Evolutionary conservation across 2,888 invertebrate species (phyloP).

Genomic region (Polymixis lichenea): DNA sequence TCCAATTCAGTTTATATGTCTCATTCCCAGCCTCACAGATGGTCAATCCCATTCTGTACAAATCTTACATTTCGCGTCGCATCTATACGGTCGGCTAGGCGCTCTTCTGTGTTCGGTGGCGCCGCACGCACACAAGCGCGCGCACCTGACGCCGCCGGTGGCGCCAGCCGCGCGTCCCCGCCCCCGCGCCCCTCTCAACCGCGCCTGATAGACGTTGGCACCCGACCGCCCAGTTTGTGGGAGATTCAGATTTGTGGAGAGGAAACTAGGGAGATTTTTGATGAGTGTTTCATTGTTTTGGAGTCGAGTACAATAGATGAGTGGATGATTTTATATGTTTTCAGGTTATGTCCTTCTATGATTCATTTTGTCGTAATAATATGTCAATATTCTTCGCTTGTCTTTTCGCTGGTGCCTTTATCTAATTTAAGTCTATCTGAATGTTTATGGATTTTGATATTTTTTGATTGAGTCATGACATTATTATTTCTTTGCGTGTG

Average conservation of each 20-base stretch:
- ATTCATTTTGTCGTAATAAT: background rate
- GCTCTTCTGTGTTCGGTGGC: conserved; percentile 77
- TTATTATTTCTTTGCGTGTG: conserved; percentile 11
- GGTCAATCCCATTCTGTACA: conserved; percentile 33
- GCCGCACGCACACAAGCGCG: conserved; percentile 89
- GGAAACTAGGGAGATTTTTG: conserved; percentile 23
- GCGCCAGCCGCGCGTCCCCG: conserved; percentile 81
- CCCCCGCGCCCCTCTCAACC: conserved; percentile 68
- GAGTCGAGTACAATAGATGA: background rate
- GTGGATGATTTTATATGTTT: background rate
- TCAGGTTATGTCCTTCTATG: too few relatives aligned
- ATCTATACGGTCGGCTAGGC: conserved; percentile 66
- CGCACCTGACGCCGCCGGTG: conserved; percentile 89
- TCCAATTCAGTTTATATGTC: background rate
- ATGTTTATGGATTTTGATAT: background rate
- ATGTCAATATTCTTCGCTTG: background rate
- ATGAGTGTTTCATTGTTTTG: background rate
- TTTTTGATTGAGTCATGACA: background rate
- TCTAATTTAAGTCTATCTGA: background rate
- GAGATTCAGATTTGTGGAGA: conserved; percentile 45
- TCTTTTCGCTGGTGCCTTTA: background rate
- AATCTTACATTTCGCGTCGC: conserved; percentile 33
- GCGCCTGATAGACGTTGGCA: conserved; percentile 69
- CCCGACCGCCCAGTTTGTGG: conserved; percentile 57
- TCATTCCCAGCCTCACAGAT: conserved; percentile 48